Conservation (phyloP, 2,797 vertebrate genomes). For the Sarcoramphus papa region DNA sequence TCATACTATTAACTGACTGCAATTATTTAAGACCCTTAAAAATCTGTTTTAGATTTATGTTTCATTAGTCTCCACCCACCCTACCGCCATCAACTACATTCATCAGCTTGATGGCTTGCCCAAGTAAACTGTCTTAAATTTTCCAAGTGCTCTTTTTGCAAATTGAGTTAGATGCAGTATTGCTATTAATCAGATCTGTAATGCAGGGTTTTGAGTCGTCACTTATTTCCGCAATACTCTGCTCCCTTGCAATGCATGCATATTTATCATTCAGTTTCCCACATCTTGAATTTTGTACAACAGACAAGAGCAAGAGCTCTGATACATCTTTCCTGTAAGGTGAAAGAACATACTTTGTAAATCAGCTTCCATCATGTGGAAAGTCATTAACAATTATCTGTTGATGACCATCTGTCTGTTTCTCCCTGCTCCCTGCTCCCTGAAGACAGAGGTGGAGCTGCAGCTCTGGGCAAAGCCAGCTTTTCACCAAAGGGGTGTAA, state of each 20-base stretch:
- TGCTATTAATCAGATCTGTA: constrained; percentile 66
- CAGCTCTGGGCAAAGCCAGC: neutral
- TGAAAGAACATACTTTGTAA: neutral
- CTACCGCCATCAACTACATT: constrained; percentile 38
- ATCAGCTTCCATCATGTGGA: neutral
- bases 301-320: neutral
- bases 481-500: neutral
- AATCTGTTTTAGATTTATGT: constrained; percentile 51
- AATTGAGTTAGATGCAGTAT: constrained; percentile 67
- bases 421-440: neutral
- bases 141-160: constrained; percentile 67
- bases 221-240: neutral
- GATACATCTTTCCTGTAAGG: neutral
- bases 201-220: neutral
- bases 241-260: neutral
- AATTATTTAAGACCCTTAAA: constrained; percentile 36
- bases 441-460: neutral
- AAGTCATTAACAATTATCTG: neutral
- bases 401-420: neutral
- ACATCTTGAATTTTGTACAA: neutral
- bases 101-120: constrained; percentile 67
- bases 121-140: constrained; percentile 66
- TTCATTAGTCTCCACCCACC: constrained; percentile 37
- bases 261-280: neutral
- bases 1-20: neutral